Base-by-base conservation (phyloP, 2,113 vertebrate genomes). In the Gallinago paraguaiae region DNA sequence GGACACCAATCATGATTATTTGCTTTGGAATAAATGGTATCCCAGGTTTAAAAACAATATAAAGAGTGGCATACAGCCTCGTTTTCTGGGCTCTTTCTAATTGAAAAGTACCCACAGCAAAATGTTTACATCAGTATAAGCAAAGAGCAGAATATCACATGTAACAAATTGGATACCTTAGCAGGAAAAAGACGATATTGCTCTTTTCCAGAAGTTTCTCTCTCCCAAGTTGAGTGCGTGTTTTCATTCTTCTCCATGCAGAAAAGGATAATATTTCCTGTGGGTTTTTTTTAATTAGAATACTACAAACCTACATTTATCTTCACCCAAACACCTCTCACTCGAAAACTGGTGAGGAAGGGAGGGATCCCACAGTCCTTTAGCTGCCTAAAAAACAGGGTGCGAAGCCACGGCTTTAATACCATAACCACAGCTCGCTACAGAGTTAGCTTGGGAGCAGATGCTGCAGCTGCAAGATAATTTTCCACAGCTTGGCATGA, bases 401-500 rank as follows among this genome's bases (percentile, higher is more conserved):
- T 33, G 25, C 1, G 3, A 70, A 94, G 46, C 46, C 43, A 64
- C 0, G 4, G 43, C 75, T 87, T 82, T 57, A 60, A 24, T 18
- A 15, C 17, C 51, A 16, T 48, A 64, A 50, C 50, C 61, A 64
- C 48, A 72, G 63, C 57, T 60, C 69, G n/a, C 33, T 65, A 7
- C 59, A 23, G 24, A 48, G 60, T 3, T 13, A 72, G 45, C 35
- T 43, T 25, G 30, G 77, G 54, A 93, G 80, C 80, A 94, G 82
- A 87, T 56, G 74, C 77, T 83, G 43, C 95, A 91, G 70, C 86
- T 87, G 74, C 70, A 85, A 80, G 77, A 82, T 63, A 53, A 75
- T 94, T 93, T 78, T 60, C 77, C 48, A 31, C 77, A 93, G 77
- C 77, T 83, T 78, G 79, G 71, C 24, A 15, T 37, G 60, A 90